These are phyloP conservation scores for Spatulosminthurus flaviceps DNA, from an alignment of 2,888 invertebrate genomes.

Conservation along the genomic window DNA sequence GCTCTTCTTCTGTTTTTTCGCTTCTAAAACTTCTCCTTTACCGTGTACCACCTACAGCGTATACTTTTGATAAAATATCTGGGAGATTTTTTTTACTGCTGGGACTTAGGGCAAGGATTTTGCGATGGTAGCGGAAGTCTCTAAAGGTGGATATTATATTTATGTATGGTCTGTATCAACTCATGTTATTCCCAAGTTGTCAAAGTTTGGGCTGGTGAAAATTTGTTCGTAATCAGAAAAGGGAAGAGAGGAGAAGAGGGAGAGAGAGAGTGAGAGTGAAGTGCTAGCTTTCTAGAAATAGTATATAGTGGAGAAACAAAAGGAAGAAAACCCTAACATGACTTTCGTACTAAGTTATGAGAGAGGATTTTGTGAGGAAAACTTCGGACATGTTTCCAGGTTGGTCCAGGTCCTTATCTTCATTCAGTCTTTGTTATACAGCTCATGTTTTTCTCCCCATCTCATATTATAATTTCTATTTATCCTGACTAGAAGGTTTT, in stretches of 20 bases:
- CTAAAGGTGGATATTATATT: too few relatives aligned
- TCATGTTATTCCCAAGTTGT: slow-evolving; percentile 8
- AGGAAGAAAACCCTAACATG: slow-evolving; percentile 16
- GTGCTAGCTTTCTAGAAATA: too few relatives aligned
- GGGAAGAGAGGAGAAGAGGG: neutral
- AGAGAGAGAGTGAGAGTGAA: neutral
- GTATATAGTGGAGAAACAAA: neutral
- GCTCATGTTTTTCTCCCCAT: neutral
- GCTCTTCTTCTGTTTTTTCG: too few relatives aligned
- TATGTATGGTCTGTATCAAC: neutral
- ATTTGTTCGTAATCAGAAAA: slow-evolving; percentile 19
- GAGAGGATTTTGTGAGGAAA: slow-evolving; percentile 15
- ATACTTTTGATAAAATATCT: too few relatives aligned
- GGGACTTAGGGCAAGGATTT: neutral
- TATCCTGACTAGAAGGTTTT: neutral
- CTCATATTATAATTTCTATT: slow-evolving; percentile 18
- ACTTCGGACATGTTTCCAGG: slow-evolving; percentile 9
- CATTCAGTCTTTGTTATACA: slow-evolving; percentile 9
- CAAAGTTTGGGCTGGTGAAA: neutral
- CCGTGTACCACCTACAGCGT: too few relatives aligned
- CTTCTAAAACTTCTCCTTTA: too few relatives aligned
- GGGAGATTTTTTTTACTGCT: too few relatives aligned
- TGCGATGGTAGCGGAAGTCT: neutral
- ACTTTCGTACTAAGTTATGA: slow-evolving; percentile 1
- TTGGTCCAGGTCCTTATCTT: neutral